Evolutionary conservation across 2,797 vertebrate genomes (phyloP).

Genomic region (Dallia pectoralis): DNA sequence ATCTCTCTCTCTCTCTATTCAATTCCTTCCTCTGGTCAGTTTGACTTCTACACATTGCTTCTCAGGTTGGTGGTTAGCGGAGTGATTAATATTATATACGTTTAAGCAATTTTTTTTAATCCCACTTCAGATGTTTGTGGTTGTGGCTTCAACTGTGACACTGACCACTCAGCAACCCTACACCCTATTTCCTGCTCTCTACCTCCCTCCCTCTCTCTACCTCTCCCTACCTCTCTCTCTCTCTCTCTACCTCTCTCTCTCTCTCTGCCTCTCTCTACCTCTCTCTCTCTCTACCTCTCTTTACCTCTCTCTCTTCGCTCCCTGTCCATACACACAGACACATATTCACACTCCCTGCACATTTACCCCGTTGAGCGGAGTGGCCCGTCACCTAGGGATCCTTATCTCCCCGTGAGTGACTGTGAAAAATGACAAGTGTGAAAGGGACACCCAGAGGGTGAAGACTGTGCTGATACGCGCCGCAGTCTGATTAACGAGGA

Average conservation of each 20-base stretch:
- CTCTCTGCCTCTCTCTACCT: slow-evolving; percentile 18
- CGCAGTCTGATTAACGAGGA: slow-evolving; percentile 70
- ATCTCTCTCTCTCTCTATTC: not conserved
- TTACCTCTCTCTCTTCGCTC: not conserved
- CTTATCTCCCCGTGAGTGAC: slow-evolving; percentile 49
- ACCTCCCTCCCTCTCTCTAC: not conserved
- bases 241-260: slow-evolving; percentile 17
- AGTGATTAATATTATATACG: not conserved
- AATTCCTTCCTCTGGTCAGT: not conserved
- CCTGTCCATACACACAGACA: not conserved
- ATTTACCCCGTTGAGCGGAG: slow-evolving; percentile 10
- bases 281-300: slow-evolving; percentile 9
- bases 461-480: slow-evolving; percentile 51
- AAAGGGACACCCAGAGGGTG: slow-evolving; percentile 21
- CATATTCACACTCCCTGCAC: slow-evolving; percentile 1
- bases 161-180: not conserved
- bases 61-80: not conserved
- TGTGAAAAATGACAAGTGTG: slow-evolving; percentile 64
- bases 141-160: not conserved
- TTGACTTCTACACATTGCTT: not conserved
- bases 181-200: not conserved
- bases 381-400: slow-evolving; percentile 40
- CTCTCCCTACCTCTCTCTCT: not conserved
- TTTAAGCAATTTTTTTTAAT: not conserved
- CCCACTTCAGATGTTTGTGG: not conserved